phyloP scores from a whole-genome alignment of 2,113 vertebrate genomes.

The Halichoeres trimaculatus region DNA sequence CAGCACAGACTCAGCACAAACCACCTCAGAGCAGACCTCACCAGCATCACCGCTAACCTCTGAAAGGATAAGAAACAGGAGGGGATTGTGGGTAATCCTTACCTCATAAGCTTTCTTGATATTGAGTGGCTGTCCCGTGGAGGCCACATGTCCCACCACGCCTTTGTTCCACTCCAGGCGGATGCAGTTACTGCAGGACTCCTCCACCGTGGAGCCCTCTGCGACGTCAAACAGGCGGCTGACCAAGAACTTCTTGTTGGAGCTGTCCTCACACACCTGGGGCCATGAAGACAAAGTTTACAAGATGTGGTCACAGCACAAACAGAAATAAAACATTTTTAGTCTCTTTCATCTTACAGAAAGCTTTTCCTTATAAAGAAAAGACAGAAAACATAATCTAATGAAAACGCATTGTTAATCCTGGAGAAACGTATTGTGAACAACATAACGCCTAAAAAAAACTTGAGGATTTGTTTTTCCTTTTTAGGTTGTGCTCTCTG shows the following conservation, averaged over 20 bases:
- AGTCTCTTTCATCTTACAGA: no score
- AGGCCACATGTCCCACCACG: slow-evolving; percentile 96
- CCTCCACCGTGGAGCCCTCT: slow-evolving; percentile 95
- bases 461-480: no score
- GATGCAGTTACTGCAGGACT: slow-evolving; percentile 94
- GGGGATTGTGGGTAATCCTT: slow-evolving; percentile 15
- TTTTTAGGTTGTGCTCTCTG: no score
- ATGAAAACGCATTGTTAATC: no score
- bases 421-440: no score
- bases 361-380: no score
- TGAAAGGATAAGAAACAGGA: background rate
- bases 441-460: no score
- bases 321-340: background rate
- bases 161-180: slow-evolving; percentile 98
- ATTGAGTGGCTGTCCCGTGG: slow-evolving; percentile 92
- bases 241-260: slow-evolving; percentile 94
- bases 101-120: slow-evolving; percentile 98
- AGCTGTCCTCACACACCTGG: slow-evolving; percentile 93
- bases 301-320: background rate
- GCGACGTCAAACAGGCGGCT: slow-evolving; percentile 96
- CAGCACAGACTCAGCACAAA: background rate
- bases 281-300: slow-evolving; percentile 1
- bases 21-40: background rate
- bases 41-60: background rate
- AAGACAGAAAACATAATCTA: no score